Base-by-base conservation (phyloP, 2,888 invertebrate genomes). In the Leptura quadrifasciata region DNA sequence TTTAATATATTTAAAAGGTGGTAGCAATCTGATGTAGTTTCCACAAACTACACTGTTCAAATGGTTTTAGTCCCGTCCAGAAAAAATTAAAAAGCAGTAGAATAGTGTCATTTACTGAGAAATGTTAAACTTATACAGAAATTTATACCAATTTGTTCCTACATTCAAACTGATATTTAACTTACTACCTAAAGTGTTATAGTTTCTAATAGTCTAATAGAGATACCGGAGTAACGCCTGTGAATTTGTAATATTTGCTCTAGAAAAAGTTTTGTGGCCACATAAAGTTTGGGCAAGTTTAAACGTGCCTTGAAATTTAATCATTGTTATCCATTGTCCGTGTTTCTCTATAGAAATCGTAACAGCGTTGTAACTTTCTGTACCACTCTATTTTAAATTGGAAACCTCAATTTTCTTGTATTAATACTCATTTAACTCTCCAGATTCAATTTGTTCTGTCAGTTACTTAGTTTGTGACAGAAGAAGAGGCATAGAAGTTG, bases 251-350 rank as follows among this genome's bases (percentile, higher is more conserved):
- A 69, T 69, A 69, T 69, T 69, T 69, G 72, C 54, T 27, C 39
- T 54, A 52, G 52, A 72, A 72, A 63, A 72, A 72, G 63, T 72
- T 71, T 63, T 72, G 72, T 3, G 72, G 35, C 63, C 54, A 54
- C 72, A 54, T 39, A 72, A 55, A 64, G 63, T 63, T 61, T 52
- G 9, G 52, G 39, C 72, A 72, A 72, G 63, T 61, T 47, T 31
- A 18, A 35, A 72, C 72, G 72, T 72, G 72, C 52, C 39, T 63
- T 17, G 72, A 63, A 72, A 61, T 72, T 61, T 54, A 63, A 72
- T 63, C 52, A 20, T 20, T 69, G 27, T 20, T 35, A 47, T 39
- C 69, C 69, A 69, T 69, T 69, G 69, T 69, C 63, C 69, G 69
- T 58, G 69, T 69, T 60, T 35, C 58, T 21, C 18, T 69, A 39